Conservation (phyloP, 2,113 vertebrate species). For the Pteronura brasiliensis region DNA sequence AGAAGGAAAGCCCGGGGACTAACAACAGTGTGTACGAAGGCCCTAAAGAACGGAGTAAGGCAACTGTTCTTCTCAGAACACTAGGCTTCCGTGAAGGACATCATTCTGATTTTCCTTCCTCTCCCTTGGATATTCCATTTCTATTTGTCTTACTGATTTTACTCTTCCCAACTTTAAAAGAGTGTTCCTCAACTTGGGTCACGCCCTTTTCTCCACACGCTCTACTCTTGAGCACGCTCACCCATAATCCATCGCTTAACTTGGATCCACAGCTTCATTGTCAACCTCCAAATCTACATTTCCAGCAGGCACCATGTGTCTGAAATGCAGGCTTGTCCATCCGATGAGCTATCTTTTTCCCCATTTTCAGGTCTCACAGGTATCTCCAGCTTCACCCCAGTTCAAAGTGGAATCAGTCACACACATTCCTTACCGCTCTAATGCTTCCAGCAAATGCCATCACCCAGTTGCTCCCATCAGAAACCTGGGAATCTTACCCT, state of each 20-base stretch:
- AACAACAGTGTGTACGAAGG: not conserved
- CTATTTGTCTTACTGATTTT: not conserved
- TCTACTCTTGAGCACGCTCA: not conserved
- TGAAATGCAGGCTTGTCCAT: not conserved
- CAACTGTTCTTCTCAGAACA: not conserved
- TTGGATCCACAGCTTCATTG: not conserved
- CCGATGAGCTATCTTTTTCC: not conserved
- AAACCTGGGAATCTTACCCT: not conserved
- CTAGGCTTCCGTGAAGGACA: not conserved
- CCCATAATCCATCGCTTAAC: not conserved
- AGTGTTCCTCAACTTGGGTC: not conserved
- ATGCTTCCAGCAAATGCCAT: not conserved
- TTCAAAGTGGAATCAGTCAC: not conserved
- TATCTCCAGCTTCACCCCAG: not conserved
- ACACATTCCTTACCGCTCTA: not conserved
- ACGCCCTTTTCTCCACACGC: not conserved
- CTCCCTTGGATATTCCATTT: not conserved
- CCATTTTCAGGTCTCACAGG: not conserved
- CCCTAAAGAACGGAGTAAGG: not conserved
- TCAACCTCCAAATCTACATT: not conserved
- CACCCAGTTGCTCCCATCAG: too few relatives aligned
- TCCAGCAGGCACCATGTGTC: not conserved
- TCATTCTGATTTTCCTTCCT: not conserved
- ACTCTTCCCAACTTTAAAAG: not conserved
- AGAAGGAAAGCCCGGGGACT: too few relatives aligned